Evolutionary conservation across 2,113 vertebrate genomes (phyloP).

Genomic region (Malurus cyaneus): DNA sequence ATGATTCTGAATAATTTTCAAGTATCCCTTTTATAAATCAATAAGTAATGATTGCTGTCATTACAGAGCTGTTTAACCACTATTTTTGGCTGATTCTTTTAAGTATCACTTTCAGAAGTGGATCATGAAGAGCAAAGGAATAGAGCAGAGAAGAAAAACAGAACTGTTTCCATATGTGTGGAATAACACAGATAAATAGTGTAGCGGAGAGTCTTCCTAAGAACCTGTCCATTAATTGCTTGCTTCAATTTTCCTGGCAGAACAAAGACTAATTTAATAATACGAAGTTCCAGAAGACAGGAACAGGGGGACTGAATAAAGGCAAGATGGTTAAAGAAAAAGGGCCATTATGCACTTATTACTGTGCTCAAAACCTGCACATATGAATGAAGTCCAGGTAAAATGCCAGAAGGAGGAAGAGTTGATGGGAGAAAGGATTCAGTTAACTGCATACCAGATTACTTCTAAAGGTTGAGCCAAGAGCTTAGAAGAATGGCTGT

Average conservation of each 20-base stretch:
- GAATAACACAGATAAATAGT: background rate
- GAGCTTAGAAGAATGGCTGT: background rate
- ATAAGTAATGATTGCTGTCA: background rate
- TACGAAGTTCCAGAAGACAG: background rate
- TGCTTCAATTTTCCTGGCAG: background rate
- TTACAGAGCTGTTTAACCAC: background rate
- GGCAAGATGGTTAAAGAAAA: background rate
- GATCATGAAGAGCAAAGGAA: background rate
- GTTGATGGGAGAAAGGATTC: background rate
- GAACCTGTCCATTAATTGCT: background rate
- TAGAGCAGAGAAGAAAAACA: background rate
- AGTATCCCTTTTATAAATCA: background rate
- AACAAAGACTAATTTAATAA: background rate
- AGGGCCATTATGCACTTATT: background rate
- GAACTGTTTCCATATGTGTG: background rate
- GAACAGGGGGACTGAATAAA: background rate
- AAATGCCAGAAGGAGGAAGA: background rate
- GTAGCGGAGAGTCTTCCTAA: background rate
- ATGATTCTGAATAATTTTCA: conserved; percentile 32
- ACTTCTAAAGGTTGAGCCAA: background rate
- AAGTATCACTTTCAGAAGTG: background rate
- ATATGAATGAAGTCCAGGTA: background rate
- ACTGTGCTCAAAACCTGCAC: background rate
- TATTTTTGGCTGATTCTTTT: background rate
- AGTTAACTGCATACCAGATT: background rate